Base-by-base conservation (phyloP, 2,797 vertebrate species). In the Poeciliopsis presidionis region DNA sequence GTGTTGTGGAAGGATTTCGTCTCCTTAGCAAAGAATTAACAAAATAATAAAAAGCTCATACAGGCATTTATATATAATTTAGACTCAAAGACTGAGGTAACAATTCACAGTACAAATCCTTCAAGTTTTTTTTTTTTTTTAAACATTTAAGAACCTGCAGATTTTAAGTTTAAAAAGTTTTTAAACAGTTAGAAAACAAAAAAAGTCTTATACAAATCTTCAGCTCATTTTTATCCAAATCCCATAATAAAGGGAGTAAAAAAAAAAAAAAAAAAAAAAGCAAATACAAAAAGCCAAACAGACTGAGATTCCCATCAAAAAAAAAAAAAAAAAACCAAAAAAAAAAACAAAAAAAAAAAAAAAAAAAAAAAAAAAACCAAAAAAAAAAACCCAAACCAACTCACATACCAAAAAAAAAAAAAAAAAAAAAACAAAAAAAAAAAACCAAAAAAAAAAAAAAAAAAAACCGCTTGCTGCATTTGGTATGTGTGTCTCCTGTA, bases 81-180 rank as follows among this genome's bases (percentile, higher is more conserved):
- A 94, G 96, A 97, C 91, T 95, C 94, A 95, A 93, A 97, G 96
- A 97, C 96, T 96, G 97, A 98, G 97, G 97, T 98, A 98, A 98
- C 96, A 97, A 96, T 99, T 99, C 97, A 99, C 97, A 99, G 97
- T 99, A 98, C 95, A 96, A 96, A 97, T 96, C 95, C 95, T 98
- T 98, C 97, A 98, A 98, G 97, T 97, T 91, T 97, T 96, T 85
- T 74, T 84, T 30, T 83, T n/a, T 41, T 41, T 41, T 41, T 41
- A 69, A 77, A 80, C 53, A 71, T 75, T 88, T 91, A 93, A 93
- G 96, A 97, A 97, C 96, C 96, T 97, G 96, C 95, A 96, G 92
- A 81, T 95, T 81, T 82, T 84, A 51, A 65, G 82, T 87, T 79
- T 87, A 96, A 96, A 96, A 97, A 96, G 95, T 95, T 88, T 85